A percentile compares a stretch with the other conserved stretches of the same genome.
These are phyloP conservation scores for Knipowitschia caucasica DNA, from an alignment of 2,797 vertebrate species.

Conservation along the genomic window DNA sequence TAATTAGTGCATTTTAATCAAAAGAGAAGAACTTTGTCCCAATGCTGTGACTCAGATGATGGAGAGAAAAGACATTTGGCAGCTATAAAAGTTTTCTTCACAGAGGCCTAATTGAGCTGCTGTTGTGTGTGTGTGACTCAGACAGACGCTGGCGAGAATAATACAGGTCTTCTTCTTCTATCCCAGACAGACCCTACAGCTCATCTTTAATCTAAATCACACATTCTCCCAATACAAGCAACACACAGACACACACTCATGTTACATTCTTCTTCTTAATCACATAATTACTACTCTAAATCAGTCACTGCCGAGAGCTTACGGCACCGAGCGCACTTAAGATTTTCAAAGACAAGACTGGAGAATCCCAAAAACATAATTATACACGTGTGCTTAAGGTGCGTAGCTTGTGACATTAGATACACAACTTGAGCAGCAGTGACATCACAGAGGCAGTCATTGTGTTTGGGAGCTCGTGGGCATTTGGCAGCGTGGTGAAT, in stretches of 20 bases:
- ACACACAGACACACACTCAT: constrained; percentile 38
- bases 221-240: constrained; percentile 23
- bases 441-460: constrained; percentile 47
- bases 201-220: constrained; percentile 26
- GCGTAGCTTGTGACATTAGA: constrained; percentile 8
- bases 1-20: too few relatives aligned
- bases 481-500: constrained; percentile 49
- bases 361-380: neutral
- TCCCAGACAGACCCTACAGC: constrained; percentile 20
- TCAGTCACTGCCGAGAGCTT: constrained; percentile 24
- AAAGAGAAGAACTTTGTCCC: neutral
- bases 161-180: constrained; percentile 17
- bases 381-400: neutral
- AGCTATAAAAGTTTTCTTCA: neutral
- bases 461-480: constrained; percentile 22
- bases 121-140: constrained; percentile 39
- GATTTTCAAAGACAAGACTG: constrained; percentile 3
- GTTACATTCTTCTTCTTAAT: constrained; percentile 52
- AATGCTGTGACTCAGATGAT: neutral
- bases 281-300: constrained; percentile 49
- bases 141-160: constrained; percentile 26
- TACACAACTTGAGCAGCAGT: constrained; percentile 27
- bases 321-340: constrained; percentile 9
- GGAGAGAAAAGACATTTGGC: neutral
- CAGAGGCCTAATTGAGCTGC: constrained; percentile 8